Base-by-base conservation (phyloP, 23 tunicate species). In the Ciona savignyi region DNA sequence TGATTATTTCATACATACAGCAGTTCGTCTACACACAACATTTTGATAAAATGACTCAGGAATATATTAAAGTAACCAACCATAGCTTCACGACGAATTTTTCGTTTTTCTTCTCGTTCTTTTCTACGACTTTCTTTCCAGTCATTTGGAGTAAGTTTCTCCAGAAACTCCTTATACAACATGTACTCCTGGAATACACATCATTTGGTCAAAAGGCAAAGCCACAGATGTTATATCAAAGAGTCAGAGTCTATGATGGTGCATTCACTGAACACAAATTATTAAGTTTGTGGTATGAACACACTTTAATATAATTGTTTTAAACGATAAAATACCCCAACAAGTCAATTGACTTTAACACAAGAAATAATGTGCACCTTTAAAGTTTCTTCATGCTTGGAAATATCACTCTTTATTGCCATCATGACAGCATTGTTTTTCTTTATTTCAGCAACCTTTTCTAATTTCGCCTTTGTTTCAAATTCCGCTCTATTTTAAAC, bases 401-500 rank as follows among this genome's bases (percentile, higher is more conserved):
- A 93, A 48, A 93, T 93, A 11, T 93, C 98, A 70, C 93, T 93
- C 72, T 83, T 77, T 35, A 93, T 93, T 25, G 89, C 93, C 82
- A 83, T 81, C 86, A 93, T 72, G 32, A 78, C 69, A 4, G 88
- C 85, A 77, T 90, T 86, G 75, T 79, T 86, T 30, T 89, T 89
- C 63, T 93, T 93, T 4, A 93, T 86, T 32, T 86, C 98, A 2
- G 88, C 88, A 15, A 93, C 93, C 81, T 93, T 93, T 82, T 93
- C 98, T 66, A 93, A 63, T 60, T 93, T 93, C 23, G 86, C 63
- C 74, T 86, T 93, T 25, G 93, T 93, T 78, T 93, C 98, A 4
- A 85, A 68, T 78, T 93, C 98, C 35, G 93, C 98, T 30, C 93
- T 92, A 65, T 42, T 42, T 15, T 6, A 42, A 15, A 42, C 15